Conservation (phyloP, 2,888 invertebrate genomes). For the Drosophila suboccidentalis region DNA sequence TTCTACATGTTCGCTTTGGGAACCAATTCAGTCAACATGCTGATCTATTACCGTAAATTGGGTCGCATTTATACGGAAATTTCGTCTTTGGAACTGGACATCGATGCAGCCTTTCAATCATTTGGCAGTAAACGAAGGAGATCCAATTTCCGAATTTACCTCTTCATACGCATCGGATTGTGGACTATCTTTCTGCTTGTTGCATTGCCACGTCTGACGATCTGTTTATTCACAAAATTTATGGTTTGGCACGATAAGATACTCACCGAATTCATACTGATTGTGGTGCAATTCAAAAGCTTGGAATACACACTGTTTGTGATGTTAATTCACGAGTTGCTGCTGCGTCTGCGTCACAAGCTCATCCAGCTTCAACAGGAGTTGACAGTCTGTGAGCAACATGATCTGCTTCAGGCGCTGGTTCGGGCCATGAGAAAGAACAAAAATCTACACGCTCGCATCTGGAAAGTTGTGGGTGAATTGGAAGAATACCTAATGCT, state of each 20-base stretch:
- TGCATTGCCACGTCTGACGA: conserved; percentile 29
- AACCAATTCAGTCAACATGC: conserved; percentile 38
- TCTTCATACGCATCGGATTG: conserved; percentile 49
- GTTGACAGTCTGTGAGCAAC: conserved; percentile 36
- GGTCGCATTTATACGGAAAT: conserved; percentile 54
- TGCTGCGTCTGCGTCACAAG: conserved; percentile 55
- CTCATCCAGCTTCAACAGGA: conserved; percentile 57
- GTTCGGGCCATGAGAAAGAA: conserved; percentile 64
- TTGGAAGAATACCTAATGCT: conserved; percentile 71
- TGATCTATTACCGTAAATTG: conserved; percentile 42
- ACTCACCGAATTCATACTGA: conserved; percentile 45
- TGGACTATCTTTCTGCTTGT: conserved; percentile 44
- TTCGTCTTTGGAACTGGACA: conserved; percentile 63
- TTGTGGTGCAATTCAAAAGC: conserved; percentile 62
- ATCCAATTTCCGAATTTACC: conserved; percentile 23
- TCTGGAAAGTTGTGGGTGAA: conserved; percentile 69
- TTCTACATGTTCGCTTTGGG: conserved; percentile 39
- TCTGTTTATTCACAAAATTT: conserved; percentile 28
- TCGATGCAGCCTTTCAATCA: conserved; percentile 21
- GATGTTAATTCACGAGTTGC: conserved; percentile 62
- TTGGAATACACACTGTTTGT: conserved; percentile 71
- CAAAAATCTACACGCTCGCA: conserved; percentile 67
- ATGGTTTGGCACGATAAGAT: conserved; percentile 34
- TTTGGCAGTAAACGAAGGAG: conserved; percentile 6
- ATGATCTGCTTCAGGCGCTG: conserved; percentile 35